Conservation (phyloP, 2,888 invertebrate genomes). For the Celastrina argiolus region DNA sequence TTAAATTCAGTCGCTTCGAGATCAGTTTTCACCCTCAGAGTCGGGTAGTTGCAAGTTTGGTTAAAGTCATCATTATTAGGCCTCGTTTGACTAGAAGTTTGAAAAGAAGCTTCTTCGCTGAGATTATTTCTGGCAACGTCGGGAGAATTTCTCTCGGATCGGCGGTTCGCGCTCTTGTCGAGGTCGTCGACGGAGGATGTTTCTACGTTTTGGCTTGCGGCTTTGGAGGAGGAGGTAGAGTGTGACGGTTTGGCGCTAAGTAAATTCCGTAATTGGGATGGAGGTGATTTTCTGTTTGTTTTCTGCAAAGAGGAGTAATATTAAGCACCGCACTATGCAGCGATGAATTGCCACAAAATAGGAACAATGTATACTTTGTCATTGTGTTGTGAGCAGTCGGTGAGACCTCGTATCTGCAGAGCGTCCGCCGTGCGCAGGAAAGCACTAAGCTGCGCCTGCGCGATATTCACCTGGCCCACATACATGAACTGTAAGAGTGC, state of each 20-base stretch:
- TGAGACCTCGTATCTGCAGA: slow-evolving; percentile 86
- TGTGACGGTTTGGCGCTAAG: slow-evolving; percentile 76
- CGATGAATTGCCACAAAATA: not conserved
- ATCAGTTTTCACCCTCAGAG: slow-evolving; percentile 75
- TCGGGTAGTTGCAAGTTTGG: slow-evolving; percentile 70
- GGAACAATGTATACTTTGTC: slow-evolving; percentile 59
- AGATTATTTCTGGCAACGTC: slow-evolving; percentile 77
- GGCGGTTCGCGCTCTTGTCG: slow-evolving; percentile 66
- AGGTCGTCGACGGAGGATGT: slow-evolving; percentile 66
- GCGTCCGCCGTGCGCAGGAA: slow-evolving; percentile 88
- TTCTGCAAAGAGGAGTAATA: slow-evolving; percentile 54
- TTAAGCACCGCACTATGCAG: not conserved
- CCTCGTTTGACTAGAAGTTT: slow-evolving; percentile 78
- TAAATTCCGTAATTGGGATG: slow-evolving; percentile 76
- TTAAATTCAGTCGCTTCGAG: slow-evolving; percentile 74
- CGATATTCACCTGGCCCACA: slow-evolving; percentile 89
- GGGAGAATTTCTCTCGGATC: slow-evolving; percentile 73
- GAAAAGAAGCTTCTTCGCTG: slow-evolving; percentile 74
- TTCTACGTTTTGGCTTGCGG: slow-evolving; percentile 76
- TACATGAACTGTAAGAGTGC: slow-evolving; percentile 91
- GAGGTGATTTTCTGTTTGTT: slow-evolving; percentile 73
- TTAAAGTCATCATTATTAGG: slow-evolving; percentile 77
- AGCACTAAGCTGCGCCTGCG: slow-evolving; percentile 85
- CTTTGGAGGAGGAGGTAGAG: slow-evolving; percentile 76
- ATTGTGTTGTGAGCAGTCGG: slow-evolving; percentile 81